Base-by-base conservation (phyloP, 2,797 vertebrate genomes). In the Trichosurus vulpecula region DNA sequence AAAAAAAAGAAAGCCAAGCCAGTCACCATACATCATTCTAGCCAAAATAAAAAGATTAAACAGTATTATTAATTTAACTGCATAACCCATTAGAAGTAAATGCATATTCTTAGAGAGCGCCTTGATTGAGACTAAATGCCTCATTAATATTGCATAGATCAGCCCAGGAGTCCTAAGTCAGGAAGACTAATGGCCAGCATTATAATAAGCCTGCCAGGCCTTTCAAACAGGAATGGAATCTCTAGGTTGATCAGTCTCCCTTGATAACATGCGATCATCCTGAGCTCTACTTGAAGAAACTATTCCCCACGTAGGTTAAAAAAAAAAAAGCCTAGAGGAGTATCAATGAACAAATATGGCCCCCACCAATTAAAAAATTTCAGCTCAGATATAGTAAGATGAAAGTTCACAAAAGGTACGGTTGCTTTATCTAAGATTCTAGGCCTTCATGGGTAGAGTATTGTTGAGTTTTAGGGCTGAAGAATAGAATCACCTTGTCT, bases 71-170 rank as follows among this genome's bases (percentile, higher is more conserved):
- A 95, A 96, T 97, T 98, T 95, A 98, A 97, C 54, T 91, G 51
- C 52, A 54, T 51, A 91, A n/a, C 61, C 93, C 91, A 95, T 98
- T 97, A 98, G 93, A 93, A 98, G 87, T 96, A 96, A 97, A 97
- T 87, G 54, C 94, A 27, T 93, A 94, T 94, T 97, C 95, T 97
- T 96, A 96, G 52, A 96, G 74, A 56, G 55, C 55, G 97, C 90
- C 91, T 95, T 93, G 95, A 96, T 93, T 90, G 97, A 97, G 95
- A 96, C 95, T 66, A 97, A 97, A 98, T 95, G 91, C 89, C 92
- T 98, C 96, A 97, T 97, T 98, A 98, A 98, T 97, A 97, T 94
- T 97, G 94, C 95, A 96, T 96, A 91, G 93, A 95, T 97, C 98
- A 97, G 91, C 97, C 92, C 96, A 98, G 94, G 93, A 95, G 90